Evolutionary conservation across 2,888 invertebrate genomes (phyloP), one percentile per base, ranked within the genome.

Genomic region (Protonemura montana): DNA sequence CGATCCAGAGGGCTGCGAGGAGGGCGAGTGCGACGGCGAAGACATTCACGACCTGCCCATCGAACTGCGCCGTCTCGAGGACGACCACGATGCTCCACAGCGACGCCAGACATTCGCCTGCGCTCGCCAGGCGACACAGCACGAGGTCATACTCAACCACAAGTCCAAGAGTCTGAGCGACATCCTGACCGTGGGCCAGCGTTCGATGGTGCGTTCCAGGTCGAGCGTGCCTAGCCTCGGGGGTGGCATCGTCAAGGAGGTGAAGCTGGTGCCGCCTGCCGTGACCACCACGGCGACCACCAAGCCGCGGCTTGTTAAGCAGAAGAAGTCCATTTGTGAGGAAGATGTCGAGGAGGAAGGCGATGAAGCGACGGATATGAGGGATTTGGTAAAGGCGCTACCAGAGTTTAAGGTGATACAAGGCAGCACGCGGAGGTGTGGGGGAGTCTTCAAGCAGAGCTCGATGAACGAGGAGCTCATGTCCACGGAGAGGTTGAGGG

Each of bases 391-490:
- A 13, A 94, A 93, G 89, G 93, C 94, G 90, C 92, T 94, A 91
- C 95, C 95, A 88, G 94, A 95, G 90, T 94, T 94, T 89, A 94
- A 93, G 91, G 76, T 84, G 26, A 76, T 21, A 21, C 84, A 84
- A 28, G 84, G 84, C 85, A 83, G 76, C 85, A 59, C 59, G n/a
- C 87, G 86, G 86, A 88, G 88, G 76, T 87, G 93, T 89, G 94
- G 94, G 76, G 94, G 94, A 35, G 95, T 95, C 7, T 93, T 94
- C 88, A 96, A 98, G 90, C 97, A 98, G 91, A 95, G 96, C 88
- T 97, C 97, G 0, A 93, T 98, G 87, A 97, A 97, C 90, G 97
- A 97, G 90, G 97, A 97, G 90, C 92, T 97, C 21, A 97, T 97
- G 95, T 97, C 96, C 0, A 95, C 95, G n/a, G 97, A 97, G 89